phyloP scores from a whole-genome alignment of 2,888 invertebrate species.

The Cephus sareptanus region DNA sequence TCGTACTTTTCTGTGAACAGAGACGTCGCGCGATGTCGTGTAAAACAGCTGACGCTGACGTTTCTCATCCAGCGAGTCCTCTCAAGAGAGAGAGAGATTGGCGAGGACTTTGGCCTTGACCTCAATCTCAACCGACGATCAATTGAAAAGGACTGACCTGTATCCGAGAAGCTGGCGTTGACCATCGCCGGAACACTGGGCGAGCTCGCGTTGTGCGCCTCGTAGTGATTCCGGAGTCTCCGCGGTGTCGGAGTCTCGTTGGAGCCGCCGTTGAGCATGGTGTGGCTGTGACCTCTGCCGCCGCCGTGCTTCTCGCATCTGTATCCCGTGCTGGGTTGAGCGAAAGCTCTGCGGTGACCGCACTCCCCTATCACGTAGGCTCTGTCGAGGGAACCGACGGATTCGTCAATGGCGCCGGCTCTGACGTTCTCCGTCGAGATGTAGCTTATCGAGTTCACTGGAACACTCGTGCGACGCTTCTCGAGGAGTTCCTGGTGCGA shows the following conservation, averaged over 20 bases:
- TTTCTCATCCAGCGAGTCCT: too few species aligned
- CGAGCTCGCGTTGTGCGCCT: constrained; percentile 58
- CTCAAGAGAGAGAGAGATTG: too few species aligned
- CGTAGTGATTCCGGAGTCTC: constrained; percentile 49
- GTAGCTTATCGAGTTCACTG: constrained; percentile 58
- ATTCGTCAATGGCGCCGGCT: constrained; percentile 41
- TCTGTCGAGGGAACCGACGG: constrained; percentile 48
- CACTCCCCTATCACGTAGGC: constrained; percentile 58
- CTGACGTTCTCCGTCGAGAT: constrained; percentile 60
- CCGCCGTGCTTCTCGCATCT: constrained; percentile 62
- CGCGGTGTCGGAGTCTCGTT: constrained; percentile 41
- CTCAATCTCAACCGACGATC: too few species aligned
- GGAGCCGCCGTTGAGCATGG: constrained; percentile 57
- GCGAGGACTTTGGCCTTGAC: too few species aligned
- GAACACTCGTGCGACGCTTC: constrained; percentile 57
- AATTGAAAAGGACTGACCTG: constrained; percentile 38
- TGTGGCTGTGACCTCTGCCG: constrained; percentile 41
- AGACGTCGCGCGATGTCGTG: neutral
- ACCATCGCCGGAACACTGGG: constrained; percentile 58
- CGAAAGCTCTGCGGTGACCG: constrained; percentile 51
- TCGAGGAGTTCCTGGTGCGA: constrained; percentile 61
- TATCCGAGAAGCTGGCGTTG: constrained; percentile 59
- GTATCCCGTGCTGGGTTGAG: constrained; percentile 53
- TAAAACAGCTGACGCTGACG: neutral
- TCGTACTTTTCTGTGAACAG: constrained; percentile 56